Evolutionary conservation across 2,113 vertebrate genomes (phyloP).

Genomic region (Petroica traversi): DNA sequence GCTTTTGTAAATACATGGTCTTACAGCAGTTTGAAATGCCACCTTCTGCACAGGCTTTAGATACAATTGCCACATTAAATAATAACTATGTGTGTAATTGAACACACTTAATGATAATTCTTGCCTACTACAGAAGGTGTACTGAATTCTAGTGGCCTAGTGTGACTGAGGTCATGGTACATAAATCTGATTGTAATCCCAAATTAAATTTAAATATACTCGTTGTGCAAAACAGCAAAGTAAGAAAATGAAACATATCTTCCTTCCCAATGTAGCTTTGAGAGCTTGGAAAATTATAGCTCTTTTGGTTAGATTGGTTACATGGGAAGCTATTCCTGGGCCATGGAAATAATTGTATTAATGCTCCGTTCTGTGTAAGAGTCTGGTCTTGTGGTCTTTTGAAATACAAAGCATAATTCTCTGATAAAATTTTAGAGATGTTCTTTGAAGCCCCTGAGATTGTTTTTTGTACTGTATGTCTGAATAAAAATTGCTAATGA

Average conservation of each 20-base stretch:
- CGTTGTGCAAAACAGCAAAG: background rate
- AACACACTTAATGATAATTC: background rate
- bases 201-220: background rate
- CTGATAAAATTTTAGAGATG: background rate
- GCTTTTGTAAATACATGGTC: background rate
- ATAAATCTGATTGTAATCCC: background rate
- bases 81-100: background rate
- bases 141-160: background rate
- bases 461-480: background rate
- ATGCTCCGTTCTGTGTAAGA: fast-evolving
- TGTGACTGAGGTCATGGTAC: background rate
- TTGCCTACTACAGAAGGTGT: background rate
- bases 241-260: background rate
- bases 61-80: background rate
- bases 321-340: background rate
- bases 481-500: background rate
- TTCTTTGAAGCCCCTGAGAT: background rate
- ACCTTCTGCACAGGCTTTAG: background rate
- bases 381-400: background rate
- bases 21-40: background rate
- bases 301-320: background rate
- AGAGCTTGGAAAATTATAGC: background rate
- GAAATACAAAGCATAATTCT: background rate
- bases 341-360: background rate
- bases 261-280: background rate